Evolutionary conservation across 2,888 invertebrate species (phyloP).

Genomic region (Xestoiulus laeticollis): DNA sequence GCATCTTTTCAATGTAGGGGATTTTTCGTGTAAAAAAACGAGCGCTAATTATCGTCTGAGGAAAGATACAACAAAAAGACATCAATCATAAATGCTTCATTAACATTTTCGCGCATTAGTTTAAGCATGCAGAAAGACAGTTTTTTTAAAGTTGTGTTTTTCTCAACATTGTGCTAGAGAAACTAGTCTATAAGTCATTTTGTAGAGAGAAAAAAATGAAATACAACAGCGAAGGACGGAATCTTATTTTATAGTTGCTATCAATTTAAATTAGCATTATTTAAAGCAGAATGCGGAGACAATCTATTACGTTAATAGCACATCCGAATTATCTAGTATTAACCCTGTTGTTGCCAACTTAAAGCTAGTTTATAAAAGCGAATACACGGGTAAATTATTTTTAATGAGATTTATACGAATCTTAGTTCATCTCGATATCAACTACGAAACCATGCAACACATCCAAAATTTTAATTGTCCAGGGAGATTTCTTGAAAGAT

Average conservation of each 20-base stretch:
- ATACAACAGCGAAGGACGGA: neutral
- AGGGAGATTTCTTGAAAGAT: too few relatives aligned
- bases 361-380: neutral
- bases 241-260: constrained; percentile 22
- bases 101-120: constrained; percentile 13
- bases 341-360: constrained; percentile 18
- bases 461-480: too few relatives aligned
- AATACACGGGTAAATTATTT: neutral
- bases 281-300: neutral
- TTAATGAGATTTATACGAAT: neutral
- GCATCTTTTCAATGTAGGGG: neutral
- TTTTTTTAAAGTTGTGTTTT: neutral
- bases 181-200: neutral
- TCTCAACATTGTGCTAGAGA: neutral
- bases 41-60: neutral
- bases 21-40: neutral
- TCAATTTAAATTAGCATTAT: constrained; percentile 23
- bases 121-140: constrained; percentile 20
- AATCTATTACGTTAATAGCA: neutral
- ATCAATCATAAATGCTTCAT: constrained; percentile 22
- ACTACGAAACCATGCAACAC: too few relatives aligned
- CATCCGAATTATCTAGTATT: neutral
- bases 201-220: neutral
- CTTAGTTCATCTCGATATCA: too few relatives aligned
- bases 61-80: constrained; percentile 21